Evolutionary conservation across 2,113 vertebrate genomes (phyloP), one percentile per base, ranked within the genome.

Genomic region (Thymallus thymallus): DNA sequence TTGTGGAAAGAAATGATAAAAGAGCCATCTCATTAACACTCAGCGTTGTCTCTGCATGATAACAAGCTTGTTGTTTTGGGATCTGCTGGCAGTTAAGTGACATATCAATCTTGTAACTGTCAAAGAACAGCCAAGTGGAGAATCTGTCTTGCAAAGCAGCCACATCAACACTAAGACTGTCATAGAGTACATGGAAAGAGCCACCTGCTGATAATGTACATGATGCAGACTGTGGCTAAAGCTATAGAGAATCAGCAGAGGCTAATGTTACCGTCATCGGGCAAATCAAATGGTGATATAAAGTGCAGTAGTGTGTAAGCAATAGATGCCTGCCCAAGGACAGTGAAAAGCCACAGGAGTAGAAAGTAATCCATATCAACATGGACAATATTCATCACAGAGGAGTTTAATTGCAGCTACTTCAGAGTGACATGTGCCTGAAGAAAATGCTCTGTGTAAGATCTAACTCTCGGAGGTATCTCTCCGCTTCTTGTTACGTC

Each of bases 251-350:
- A 75, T 78, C 79, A 75, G 22, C 58, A 65, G 64, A 9, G 71
- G 56, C 67, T 77, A 72, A 79, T 76, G 80, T 86, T 80, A 80
- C 81, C 83, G 80, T 80, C 78, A 69, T 67, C n/a, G 61, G 74
- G 56, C 63, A 76, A 79, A 82, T 84, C 78, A 72, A 67, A 76
- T 20, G 22, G 77, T 58, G 64, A 76, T 78, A 63, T 6, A 14
- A 84, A 61, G 45, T 80, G 79, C 69, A 63, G 78, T 80, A 87
- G 87, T 87, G 84, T 51, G 64, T 76, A 83, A 78, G 76, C 5
- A 70, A 71, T 85, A 16, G 55, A 86, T 82, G 68, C 14, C 48
- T 66, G 68, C 63, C 58, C 3, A 20, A 24, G 3, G 71, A 65
- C 45, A 26, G 58, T 61, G 58, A 24, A 61, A 61, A 61, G 20